A percentile compares a stretch with the other conserved stretches of the same genome.
These are phyloP conservation scores for Penaeus japonicus DNA, from an alignment of 1,140 invertebrate species.

Conservation along the genomic window DNA sequence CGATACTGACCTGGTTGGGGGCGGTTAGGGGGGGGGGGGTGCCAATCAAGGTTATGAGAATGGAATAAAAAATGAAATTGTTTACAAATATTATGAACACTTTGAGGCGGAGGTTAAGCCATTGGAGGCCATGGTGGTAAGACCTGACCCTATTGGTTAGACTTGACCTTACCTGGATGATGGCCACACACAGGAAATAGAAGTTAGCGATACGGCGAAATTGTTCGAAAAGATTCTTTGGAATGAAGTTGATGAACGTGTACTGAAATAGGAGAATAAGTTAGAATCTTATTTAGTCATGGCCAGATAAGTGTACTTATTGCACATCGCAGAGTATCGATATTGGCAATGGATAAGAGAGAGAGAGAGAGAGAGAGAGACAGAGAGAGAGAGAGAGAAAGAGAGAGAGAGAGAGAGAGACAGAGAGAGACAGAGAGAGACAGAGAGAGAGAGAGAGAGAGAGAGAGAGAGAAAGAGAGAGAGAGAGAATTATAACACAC, in stretches of 20 bases:
- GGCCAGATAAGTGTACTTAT: too few species aligned
- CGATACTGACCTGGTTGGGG: constrained; percentile 34
- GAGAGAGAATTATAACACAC: background rate
- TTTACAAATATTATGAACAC: background rate
- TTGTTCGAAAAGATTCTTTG: constrained; percentile 85
- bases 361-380: too few species aligned
- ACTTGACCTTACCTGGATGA: constrained; percentile 72
- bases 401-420: too few species aligned
- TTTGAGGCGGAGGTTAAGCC: background rate
- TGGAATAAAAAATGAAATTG: background rate
- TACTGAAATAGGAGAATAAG: constrained; percentile 67
- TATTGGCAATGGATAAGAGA: too few species aligned
- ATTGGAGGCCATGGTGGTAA: background rate
- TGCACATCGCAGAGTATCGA: too few species aligned
- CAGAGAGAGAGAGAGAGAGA: background rate
- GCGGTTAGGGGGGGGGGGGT: background rate
- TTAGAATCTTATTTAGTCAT: too few species aligned
- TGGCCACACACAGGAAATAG: constrained; percentile 79
- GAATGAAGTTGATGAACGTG: constrained; percentile 80
- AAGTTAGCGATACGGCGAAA: constrained; percentile 85
- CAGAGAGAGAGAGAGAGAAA: too few species aligned
- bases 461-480: background rate
- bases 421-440: too few species aligned
- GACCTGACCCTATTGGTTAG: background rate
- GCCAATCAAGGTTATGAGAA: background rate